Conservation (phyloP, 2,888 invertebrate species). For the Cephonodes hylas region DNA sequence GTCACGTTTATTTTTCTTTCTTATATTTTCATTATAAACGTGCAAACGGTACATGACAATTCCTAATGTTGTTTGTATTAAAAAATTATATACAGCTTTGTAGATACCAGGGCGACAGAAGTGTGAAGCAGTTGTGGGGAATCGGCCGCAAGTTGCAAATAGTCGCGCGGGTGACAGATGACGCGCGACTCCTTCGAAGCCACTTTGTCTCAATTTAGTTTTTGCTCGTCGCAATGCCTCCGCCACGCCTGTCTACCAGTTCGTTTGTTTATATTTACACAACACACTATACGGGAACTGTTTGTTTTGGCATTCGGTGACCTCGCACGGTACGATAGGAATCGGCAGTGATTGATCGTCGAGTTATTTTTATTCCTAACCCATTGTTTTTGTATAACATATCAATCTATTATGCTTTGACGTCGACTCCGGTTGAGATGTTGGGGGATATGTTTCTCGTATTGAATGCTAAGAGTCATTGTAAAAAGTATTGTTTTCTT, state of each 20-base stretch:
- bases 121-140: neutral
- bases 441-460: neutral
- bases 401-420: neutral
- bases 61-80: too few species aligned
- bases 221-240: slow-evolving; percentile 31
- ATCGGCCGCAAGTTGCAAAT: slow-evolving; percentile 28
- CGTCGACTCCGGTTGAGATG: neutral
- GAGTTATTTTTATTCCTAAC: neutral
- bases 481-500: too few species aligned
- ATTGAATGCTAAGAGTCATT: too few species aligned
- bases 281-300: slow-evolving; percentile 18
- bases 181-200: slow-evolving; percentile 23
- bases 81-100: too few species aligned
- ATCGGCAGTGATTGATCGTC: neutral
- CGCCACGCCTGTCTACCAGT: slow-evolving; percentile 17
- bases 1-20: too few species aligned
- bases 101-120: neutral
- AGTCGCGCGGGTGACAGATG: slow-evolving; percentile 41
- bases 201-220: slow-evolving; percentile 45
- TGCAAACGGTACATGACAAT: too few species aligned
- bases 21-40: too few species aligned
- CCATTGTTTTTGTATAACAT: neutral
- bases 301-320: neutral
- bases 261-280: slow-evolving; percentile 25
- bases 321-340: neutral